phyloP scores from a whole-genome alignment of 2,888 invertebrate genomes.

The Netelia virgata region DNA sequence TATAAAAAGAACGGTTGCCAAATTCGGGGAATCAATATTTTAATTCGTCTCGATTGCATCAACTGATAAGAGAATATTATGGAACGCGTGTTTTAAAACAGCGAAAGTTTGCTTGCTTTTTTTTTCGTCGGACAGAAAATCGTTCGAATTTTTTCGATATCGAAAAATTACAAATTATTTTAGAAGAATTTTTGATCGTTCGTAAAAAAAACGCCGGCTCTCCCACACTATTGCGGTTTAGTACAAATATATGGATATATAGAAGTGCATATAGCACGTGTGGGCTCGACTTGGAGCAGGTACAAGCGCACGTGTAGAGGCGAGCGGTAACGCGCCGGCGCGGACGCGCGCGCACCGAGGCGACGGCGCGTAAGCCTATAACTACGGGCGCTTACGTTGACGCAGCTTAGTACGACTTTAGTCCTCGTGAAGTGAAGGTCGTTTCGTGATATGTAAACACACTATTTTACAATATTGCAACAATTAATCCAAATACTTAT shows the following conservation, averaged over 20 bases:
- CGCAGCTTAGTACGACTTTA: constrained; percentile 77
- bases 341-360: constrained; percentile 30
- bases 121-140: background rate
- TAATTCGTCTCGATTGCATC: no score
- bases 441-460: constrained; percentile 37
- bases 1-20: no score
- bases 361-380: constrained; percentile 11
- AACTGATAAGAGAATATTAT: background rate
- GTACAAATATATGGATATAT: no score
- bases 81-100: background rate
- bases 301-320: constrained; percentile 51
- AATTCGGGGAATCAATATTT: no score
- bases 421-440: constrained; percentile 74
- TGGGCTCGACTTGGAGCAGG: constrained; percentile 7
- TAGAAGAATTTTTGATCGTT: no score
- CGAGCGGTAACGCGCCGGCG: constrained; percentile 26
- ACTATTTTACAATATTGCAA: background rate
- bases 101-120: background rate
- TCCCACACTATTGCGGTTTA: no score
- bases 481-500: background rate
- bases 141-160: background rate
- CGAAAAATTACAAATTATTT: background rate
- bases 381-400: constrained; percentile 58
- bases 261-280: background rate
- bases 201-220: no score